phyloP scores from a whole-genome alignment of 2,113 vertebrate genomes.

The Aspiorhynchus laticeps region DNA sequence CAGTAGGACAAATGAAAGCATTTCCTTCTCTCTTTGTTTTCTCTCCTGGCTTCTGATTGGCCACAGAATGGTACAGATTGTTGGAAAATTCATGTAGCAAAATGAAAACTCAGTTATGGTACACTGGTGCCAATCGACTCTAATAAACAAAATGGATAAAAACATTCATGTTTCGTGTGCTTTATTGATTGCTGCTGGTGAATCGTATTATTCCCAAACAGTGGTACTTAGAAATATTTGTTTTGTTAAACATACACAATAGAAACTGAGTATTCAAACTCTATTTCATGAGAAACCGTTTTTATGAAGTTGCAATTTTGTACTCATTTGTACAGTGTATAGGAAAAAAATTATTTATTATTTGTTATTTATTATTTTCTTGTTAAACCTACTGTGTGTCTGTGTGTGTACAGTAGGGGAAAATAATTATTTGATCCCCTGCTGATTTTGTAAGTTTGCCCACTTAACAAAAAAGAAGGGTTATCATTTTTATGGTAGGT shows the following conservation, averaged over 20 bases:
- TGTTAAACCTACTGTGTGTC: too few species aligned
- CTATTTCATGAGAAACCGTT: not conserved
- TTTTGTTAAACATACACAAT: not conserved
- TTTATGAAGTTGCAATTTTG: not conserved
- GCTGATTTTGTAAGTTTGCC: too few species aligned
- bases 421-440: too few species aligned
- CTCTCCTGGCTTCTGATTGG: constrained; percentile 67
- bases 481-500: too few species aligned
- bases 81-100: constrained; percentile 78
- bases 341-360: too few species aligned
- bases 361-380: too few species aligned
- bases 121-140: constrained; percentile 72
- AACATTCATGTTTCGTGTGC: constrained; percentile 59
- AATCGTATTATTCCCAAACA: not conserved
- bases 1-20: not conserved
- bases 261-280: not conserved
- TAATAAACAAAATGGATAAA: constrained; percentile 73
- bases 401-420: too few species aligned
- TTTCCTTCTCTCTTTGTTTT: constrained; percentile 46
- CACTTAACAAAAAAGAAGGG: too few species aligned
- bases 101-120: constrained; percentile 63
- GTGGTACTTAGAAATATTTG: not conserved
- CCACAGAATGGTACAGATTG: constrained; percentile 69
- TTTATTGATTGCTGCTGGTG: not conserved
- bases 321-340: too few species aligned